Evolutionary conservation across 2,888 invertebrate species (phyloP).

Genomic region (Aphidoletes aphidimyza): DNA sequence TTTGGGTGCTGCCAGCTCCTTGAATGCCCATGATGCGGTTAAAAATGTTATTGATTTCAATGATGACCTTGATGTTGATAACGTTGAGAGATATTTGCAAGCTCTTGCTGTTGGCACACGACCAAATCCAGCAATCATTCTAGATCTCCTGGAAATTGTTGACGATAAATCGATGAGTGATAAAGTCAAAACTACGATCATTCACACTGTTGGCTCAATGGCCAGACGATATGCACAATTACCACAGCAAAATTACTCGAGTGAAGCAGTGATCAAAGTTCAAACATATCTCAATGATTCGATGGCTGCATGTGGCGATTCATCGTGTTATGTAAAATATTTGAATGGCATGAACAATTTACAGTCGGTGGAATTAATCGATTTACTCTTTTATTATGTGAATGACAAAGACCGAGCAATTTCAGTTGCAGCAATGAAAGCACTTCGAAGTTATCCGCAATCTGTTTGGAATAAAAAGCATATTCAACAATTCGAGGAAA

Average conservation of each 20-base stretch:
- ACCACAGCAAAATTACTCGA: conserved; percentile 60
- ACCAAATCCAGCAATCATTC: conserved; percentile 70
- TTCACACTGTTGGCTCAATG: conserved; percentile 75
- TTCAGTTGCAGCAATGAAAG: conserved; percentile 76
- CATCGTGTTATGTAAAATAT: conserved; percentile 70
- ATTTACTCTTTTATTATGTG: conserved; percentile 70
- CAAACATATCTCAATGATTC: conserved; percentile 61
- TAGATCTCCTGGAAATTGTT: conserved; percentile 61
- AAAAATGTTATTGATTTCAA: conserved; percentile 72
- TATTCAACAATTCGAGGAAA: conserved; percentile 67
- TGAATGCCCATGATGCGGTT: conserved; percentile 74
- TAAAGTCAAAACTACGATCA: conserved; percentile 74
- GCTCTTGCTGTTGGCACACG: conserved; percentile 76
- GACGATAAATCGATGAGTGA: conserved; percentile 68
- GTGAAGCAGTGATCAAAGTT: conserved; percentile 35
- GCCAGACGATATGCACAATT: conserved; percentile 66
- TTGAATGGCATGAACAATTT: conserved; percentile 79
- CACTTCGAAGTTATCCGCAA: conserved; percentile 70
- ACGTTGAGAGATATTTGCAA: conserved; percentile 80
- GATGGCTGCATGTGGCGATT: conserved; percentile 59
- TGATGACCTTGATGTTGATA: conserved; percentile 67
- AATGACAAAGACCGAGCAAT: conserved; percentile 69
- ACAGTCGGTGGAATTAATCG: conserved; percentile 71
- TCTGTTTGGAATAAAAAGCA: conserved; percentile 64
- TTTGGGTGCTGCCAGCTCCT: conserved; percentile 76